A percentile compares a stretch with the other conserved stretches of the same genome.
These are phyloP conservation scores for Elmis aenea DNA, from an alignment of 2,888 invertebrate genomes.

Conservation along the genomic window DNA sequence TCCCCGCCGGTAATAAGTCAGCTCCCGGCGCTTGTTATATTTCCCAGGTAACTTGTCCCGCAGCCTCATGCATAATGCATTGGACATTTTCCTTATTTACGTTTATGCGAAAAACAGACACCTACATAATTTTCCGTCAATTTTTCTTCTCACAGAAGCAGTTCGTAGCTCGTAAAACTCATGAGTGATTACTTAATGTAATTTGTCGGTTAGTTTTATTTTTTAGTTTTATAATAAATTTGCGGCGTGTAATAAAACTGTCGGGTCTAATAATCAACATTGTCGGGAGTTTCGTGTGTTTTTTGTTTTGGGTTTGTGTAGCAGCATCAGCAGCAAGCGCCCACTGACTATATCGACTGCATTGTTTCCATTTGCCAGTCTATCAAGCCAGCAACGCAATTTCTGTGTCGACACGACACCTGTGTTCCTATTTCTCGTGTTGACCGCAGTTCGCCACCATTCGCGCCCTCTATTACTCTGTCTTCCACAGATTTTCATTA, in stretches of 20 bases:
- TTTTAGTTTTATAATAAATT: conserved; percentile 11
- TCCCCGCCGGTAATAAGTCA: conserved; percentile 35
- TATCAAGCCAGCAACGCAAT: conserved; percentile 25
- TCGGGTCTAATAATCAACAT: conserved; percentile 11
- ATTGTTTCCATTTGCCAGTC: conserved; percentile 25
- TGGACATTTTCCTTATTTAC: conserved; percentile 46
- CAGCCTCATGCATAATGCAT: conserved; percentile 46
- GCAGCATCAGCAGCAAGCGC: too few species aligned
- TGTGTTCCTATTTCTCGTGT: conserved; percentile 30
- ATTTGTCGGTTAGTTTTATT: conserved; percentile 14
- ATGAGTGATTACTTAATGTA: conserved; percentile 20
- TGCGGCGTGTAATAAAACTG: conserved; percentile 10
- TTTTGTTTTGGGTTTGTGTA: too few species aligned
- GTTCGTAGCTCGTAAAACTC: conserved; percentile 27
- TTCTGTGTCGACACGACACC: conserved; percentile 29
- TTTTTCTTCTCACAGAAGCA: conserved; percentile 26
- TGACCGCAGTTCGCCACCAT: conserved; percentile 34
- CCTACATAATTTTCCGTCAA: conserved; percentile 42
- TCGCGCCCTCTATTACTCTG: conserved; percentile 32
- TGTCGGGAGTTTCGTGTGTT: too few species aligned
- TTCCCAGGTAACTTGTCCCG: conserved; percentile 40
- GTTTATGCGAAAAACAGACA: conserved; percentile 43
- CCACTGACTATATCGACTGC: too few species aligned
- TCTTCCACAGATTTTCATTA: conserved; percentile 37
- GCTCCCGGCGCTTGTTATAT: conserved; percentile 32